Percentiles rank a stretch among this genome's conserved stretches.
phyloP scores from a whole-genome alignment of 2,113 vertebrate genomes.

The Ailurus styani region DNA sequence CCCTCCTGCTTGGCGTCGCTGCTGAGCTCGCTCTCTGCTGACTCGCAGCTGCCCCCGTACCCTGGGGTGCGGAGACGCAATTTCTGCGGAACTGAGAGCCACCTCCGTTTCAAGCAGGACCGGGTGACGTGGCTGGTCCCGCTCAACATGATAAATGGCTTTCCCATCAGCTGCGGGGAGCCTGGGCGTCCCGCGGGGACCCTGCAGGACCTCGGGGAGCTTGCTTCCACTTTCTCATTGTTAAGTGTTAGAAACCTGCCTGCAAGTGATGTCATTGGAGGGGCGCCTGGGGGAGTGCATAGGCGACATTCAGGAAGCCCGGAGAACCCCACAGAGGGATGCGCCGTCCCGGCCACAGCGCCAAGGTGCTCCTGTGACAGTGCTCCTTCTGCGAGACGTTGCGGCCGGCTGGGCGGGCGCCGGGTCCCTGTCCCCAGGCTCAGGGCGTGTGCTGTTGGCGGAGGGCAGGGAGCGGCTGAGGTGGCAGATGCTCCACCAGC shows the following conservation, averaged over 20 bases:
- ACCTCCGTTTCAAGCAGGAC: not conserved
- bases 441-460: too few species aligned
- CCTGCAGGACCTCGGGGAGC: not conserved
- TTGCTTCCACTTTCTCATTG: too few species aligned
- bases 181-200: not conserved
- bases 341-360: not conserved
- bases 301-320: not conserved
- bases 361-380: not conserved
- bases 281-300: not conserved
- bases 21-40: not conserved
- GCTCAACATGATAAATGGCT: not conserved
- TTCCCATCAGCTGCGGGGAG: not conserved
- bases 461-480: not conserved
- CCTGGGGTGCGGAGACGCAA: too few species aligned
- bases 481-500: not conserved
- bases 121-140: not conserved
- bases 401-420: not conserved
- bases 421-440: too few species aligned
- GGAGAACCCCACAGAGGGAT: not conserved
- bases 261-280: too few species aligned
- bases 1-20: fast-evolving
- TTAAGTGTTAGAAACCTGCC: not conserved
- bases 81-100: not conserved
- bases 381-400: not conserved
- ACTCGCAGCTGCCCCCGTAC: not conserved